Conservation (phyloP, 2,888 invertebrate species). For the Brachyptera risi region DNA sequence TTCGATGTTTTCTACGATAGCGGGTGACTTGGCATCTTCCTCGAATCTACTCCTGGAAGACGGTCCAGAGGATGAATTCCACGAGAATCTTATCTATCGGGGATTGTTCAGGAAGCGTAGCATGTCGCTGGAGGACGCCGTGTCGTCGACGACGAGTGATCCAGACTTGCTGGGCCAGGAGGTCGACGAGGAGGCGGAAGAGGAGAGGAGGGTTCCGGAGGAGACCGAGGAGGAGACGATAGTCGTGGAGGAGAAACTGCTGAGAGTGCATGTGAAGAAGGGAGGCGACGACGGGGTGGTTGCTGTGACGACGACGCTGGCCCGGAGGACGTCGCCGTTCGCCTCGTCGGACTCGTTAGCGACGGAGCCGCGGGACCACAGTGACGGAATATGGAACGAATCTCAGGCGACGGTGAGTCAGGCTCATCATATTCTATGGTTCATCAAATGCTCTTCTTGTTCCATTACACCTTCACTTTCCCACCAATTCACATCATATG, state of each 20-base stretch:
- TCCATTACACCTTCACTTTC: too few relatives aligned
- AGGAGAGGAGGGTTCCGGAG: slow-evolving; percentile 2
- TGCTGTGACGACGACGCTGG: slow-evolving; percentile 28
- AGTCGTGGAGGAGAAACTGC: slow-evolving; percentile 1
- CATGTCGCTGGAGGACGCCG: slow-evolving; percentile 34
- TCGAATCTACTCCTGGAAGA: slow-evolving; percentile 41
- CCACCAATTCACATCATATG: too few relatives aligned
- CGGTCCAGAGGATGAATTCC: slow-evolving; percentile 61
- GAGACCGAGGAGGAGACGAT: slow-evolving; percentile 18
- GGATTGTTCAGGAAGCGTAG: slow-evolving; percentile 55
- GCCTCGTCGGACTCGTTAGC: slow-evolving; percentile 79
- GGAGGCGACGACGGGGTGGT: slow-evolving; percentile 7
- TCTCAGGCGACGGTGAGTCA: slow-evolving; percentile 71
- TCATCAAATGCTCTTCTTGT: too few relatives aligned
- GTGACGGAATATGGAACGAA: slow-evolving; percentile 86
- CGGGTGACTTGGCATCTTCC: slow-evolving; percentile 43
- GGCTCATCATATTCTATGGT: background rate
- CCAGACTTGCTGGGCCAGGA: slow-evolving; percentile 26
- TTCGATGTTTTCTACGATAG: slow-evolving; percentile 45
- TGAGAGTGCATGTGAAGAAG: slow-evolving; percentile 6
- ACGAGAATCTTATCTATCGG: slow-evolving; percentile 73
- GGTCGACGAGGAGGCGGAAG: slow-evolving; percentile 24
- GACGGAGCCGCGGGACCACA: slow-evolving; percentile 77
- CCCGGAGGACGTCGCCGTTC: slow-evolving; percentile 55
- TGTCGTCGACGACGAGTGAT: slow-evolving; percentile 29